Evolutionary conservation across 2,113 vertebrate species (phyloP).

Genomic region (Anas platyrhynchos): DNA sequence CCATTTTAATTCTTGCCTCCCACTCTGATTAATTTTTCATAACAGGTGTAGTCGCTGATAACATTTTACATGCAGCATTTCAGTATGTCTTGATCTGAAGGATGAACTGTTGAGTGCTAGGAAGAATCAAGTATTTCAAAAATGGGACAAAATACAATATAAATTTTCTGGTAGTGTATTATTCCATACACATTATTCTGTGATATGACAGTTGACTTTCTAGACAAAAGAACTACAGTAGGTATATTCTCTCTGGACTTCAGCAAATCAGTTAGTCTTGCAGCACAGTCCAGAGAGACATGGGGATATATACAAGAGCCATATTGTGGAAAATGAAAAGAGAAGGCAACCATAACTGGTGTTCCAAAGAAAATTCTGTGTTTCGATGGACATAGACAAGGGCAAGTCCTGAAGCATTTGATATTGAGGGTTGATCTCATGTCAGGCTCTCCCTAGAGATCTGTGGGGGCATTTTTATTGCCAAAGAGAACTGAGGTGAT

Average conservation of each 20-base stretch:
- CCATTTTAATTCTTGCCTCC: conserved; percentile 8
- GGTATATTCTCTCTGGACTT: not conserved
- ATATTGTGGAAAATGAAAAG: not conserved
- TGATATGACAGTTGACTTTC: not conserved
- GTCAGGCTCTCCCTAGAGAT: not conserved
- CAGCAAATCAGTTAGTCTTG: not conserved
- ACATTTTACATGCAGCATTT: not conserved
- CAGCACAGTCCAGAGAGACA: not conserved
- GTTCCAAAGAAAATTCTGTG: not conserved
- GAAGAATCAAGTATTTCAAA: not conserved
- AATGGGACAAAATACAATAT: not conserved
- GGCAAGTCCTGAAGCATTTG: not conserved
- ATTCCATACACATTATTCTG: not conserved
- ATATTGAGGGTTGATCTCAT: not conserved
- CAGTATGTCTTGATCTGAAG: not conserved
- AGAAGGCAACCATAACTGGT: not conserved
- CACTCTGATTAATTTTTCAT: conserved; percentile 40
- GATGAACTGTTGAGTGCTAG: not conserved
- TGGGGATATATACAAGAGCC: not conserved
- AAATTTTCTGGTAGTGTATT: not conserved
- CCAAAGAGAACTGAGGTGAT: not conserved
- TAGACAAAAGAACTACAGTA: not conserved
- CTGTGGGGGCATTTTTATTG: not conserved
- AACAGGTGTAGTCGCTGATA: conserved; percentile 37
- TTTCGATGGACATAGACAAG: not conserved